Conservation (phyloP, 2,113 vertebrate species). For the Lophius piscatorius region DNA sequence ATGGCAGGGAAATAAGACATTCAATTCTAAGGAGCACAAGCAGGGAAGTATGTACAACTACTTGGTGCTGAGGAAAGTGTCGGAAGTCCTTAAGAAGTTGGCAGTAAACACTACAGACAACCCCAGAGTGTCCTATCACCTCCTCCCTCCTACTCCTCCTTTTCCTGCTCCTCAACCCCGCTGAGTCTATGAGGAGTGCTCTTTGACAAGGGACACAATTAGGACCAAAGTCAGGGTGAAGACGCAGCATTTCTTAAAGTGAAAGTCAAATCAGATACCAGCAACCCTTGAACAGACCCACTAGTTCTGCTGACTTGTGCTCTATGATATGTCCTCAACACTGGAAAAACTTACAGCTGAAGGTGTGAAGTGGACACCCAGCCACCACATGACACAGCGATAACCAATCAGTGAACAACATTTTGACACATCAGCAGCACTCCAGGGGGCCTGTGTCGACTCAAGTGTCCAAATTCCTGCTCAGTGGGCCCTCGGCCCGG, state of each 20-base stretch:
- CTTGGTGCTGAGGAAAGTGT: constrained; percentile 70
- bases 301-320: constrained; percentile 45
- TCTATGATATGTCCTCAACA: constrained; percentile 48
- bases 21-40: constrained; percentile 45
- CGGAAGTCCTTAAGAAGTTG: constrained; percentile 67
- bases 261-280: constrained; percentile 47
- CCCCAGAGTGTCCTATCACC: constrained; percentile 58
- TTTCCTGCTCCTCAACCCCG: neutral
- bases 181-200: constrained; percentile 43
- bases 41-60: constrained; percentile 40
- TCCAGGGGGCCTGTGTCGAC: constrained; percentile 44
- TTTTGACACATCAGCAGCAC: constrained; percentile 73
- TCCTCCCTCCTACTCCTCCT: constrained; percentile 22
- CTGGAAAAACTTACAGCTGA: constrained; percentile 58
- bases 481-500: constrained; percentile 23
- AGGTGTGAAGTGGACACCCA: constrained; percentile 69
- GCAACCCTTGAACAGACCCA: constrained; percentile 37
- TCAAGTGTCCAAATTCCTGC: constrained; percentile 69
- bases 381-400: constrained; percentile 61
- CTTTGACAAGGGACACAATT: constrained; percentile 48
- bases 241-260: constrained; percentile 43
- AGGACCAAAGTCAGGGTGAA: constrained; percentile 41
- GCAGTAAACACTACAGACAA: constrained; percentile 72
- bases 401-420: constrained; percentile 63
- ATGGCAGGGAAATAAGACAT: constrained; percentile 40